These are phyloP conservation scores for Mystacornis crossleyi DNA, from an alignment of 2,113 vertebrate genomes.

Conservation along the genomic window DNA sequence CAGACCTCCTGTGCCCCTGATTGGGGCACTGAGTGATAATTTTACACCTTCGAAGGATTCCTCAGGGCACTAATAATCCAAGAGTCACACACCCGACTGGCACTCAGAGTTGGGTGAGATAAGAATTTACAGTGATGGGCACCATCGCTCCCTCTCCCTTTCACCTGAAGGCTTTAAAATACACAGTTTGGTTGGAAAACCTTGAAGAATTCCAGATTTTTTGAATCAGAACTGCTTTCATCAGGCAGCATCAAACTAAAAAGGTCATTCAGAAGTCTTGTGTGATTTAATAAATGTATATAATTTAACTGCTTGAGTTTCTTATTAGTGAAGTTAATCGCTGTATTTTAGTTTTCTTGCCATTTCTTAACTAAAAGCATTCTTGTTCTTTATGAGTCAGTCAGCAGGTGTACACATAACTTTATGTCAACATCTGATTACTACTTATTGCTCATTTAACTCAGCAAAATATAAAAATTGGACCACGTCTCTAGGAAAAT, in stretches of 20 bases:
- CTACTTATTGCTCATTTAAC: slow-evolving; percentile 60
- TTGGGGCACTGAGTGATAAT: background rate
- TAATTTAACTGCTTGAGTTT: slow-evolving; percentile 21
- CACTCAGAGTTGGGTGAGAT: background rate
- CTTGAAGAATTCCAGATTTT: background rate
- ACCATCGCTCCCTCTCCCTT: background rate
- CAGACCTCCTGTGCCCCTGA: background rate
- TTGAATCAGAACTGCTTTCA: background rate
- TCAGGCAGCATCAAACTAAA: slow-evolving; percentile 27
- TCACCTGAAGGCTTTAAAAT: background rate
- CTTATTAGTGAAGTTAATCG: slow-evolving; percentile 33
- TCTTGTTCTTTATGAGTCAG: slow-evolving; percentile 55
- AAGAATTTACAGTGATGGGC: background rate
- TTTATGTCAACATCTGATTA: slow-evolving; percentile 61
- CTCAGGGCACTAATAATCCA: background rate
- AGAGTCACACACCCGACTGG: background rate
- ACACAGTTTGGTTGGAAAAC: background rate
- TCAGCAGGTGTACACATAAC: slow-evolving; percentile 59
- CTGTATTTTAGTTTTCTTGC: slow-evolving; percentile 28
- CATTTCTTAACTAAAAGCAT: slow-evolving; percentile 48
- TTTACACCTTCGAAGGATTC: background rate
- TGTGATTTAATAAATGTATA: slow-evolving; percentile 29
- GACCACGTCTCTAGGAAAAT: slow-evolving; percentile 42
- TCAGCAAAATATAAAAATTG: slow-evolving; percentile 36
- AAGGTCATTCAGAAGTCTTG: slow-evolving; percentile 46